phyloP scores from a whole-genome alignment of 2,888 invertebrate species.

The Leptinotarsa rubiginosa region DNA sequence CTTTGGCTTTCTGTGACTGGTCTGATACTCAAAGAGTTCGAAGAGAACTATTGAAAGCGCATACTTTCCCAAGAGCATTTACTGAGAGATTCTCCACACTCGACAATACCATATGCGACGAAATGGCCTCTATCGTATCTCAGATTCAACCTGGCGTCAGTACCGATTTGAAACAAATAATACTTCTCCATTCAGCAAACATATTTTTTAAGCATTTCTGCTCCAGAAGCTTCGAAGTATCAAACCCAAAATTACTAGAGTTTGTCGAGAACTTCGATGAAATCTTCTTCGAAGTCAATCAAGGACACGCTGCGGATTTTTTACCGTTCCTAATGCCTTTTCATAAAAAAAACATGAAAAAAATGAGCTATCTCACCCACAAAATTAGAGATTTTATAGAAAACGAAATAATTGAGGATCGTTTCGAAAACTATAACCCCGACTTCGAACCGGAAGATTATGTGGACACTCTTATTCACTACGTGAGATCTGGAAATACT shows the following conservation, averaged over 20 bases:
- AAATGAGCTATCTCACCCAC: slow-evolving; percentile 68
- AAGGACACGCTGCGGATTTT: slow-evolving; percentile 76
- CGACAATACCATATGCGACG: slow-evolving; percentile 67
- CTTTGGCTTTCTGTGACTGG: slow-evolving; percentile 79
- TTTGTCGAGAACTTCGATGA: slow-evolving; percentile 72
- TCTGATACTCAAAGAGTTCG: slow-evolving; percentile 73
- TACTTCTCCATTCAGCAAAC: slow-evolving; percentile 71
- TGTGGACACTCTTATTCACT: slow-evolving; percentile 71
- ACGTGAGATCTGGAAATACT: slow-evolving; percentile 65
- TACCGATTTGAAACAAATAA: slow-evolving; percentile 65
- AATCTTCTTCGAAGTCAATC: slow-evolving; percentile 77
- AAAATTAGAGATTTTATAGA: slow-evolving; percentile 70
- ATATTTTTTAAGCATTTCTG: slow-evolving; percentile 74
- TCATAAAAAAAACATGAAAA: slow-evolving; percentile 67
- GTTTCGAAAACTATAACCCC: slow-evolving; percentile 59
- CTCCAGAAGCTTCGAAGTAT: slow-evolving; percentile 67
- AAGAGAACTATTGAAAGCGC: slow-evolving; percentile 71
- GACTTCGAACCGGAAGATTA: slow-evolving; percentile 67
- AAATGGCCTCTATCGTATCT: slow-evolving; percentile 61
- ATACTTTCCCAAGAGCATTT: slow-evolving; percentile 72
- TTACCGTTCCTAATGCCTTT: slow-evolving; percentile 73
- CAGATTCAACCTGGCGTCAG: slow-evolving; percentile 33
- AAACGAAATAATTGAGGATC: slow-evolving; percentile 67
- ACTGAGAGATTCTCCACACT: slow-evolving; percentile 69
- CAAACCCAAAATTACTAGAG: slow-evolving; percentile 65